phyloP scores from a whole-genome alignment of 2,888 invertebrate species.

The Thalpophila matura region DNA sequence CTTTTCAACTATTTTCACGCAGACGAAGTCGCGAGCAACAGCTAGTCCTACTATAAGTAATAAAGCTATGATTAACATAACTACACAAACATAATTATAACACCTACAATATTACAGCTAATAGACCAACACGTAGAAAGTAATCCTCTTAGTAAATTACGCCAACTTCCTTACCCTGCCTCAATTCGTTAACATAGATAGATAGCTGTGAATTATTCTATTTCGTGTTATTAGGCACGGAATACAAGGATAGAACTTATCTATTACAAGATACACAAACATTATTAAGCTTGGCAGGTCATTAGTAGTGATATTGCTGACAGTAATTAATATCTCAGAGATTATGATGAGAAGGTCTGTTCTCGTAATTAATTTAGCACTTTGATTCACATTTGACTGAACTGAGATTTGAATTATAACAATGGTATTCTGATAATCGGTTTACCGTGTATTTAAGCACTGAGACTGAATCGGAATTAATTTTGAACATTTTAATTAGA shows the following conservation, averaged over 20 bases:
- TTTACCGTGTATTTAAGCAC: no score
- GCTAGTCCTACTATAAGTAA: not conserved
- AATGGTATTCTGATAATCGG: no score
- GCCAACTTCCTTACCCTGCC: not conserved
- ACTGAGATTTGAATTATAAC: no score
- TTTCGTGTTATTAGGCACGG: slow-evolving; percentile 17
- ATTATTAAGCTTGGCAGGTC: slow-evolving; percentile 6
- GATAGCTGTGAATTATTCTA: slow-evolving; percentile 22
- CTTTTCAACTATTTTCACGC: no score
- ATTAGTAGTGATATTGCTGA: slow-evolving; percentile 18
- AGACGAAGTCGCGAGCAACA: no score
- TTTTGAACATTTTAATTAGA: no score
- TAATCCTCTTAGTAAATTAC: slow-evolving; percentile 11
- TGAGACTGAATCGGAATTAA: no score
- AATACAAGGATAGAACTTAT: slow-evolving; percentile 9
- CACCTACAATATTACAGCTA: not conserved
- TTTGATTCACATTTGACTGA: no score
- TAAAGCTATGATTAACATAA: not conserved
- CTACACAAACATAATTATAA: not conserved
- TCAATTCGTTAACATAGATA: slow-evolving; percentile 13
- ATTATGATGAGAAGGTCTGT: no score
- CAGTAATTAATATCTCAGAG: not conserved
- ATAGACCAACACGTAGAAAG: slow-evolving; percentile 4
- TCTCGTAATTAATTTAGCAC: no score
- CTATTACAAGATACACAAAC: slow-evolving; percentile 8